Evolutionary conservation across 1,140 invertebrate species (phyloP), one percentile per base, ranked within the genome.

Genomic region (Hetaerina americana): DNA sequence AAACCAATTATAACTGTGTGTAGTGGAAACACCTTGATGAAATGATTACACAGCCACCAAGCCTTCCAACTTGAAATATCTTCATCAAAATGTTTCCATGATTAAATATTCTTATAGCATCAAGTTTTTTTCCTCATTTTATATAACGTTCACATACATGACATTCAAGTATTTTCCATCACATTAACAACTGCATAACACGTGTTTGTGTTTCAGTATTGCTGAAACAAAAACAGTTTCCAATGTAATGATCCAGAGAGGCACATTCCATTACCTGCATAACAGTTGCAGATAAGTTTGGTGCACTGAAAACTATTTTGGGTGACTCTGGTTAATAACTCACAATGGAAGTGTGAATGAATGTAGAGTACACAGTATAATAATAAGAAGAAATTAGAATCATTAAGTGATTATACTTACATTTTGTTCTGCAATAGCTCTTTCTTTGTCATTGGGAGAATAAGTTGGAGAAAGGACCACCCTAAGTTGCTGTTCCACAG

Each of bases 381-480:
- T 26, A 71, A 66, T 71, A 0, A 24, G 18, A 66, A 0, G 67
- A 18, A 2, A 22, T n/a, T 71, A 26, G 12, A 26, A 71, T n/a
- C 24, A 71, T 57, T 57, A 40, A 27, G n/a, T 26, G 69, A 12
- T n/a, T 68, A 72, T 74, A 86, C 93, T 88, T 93, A 97, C 95
- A 89, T 94, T 92, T 87, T 95, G 93, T 80, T 96, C 92, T 78
- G 88, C 85, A 72, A 89, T 83, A 78, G 93, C 92, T 77, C 89
- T 89, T 76, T 95, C 93, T 76, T 91, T 86, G 77, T 95, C 92
- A 72, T 90, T 88, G 69, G 92, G 88, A 80, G 90, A 84, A 83
- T 92, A 90, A 75, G 90, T 89, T 66, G 93, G 90, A 81, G 91
- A 89, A 79, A 92, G 84, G 69, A 93, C 87, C 70, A 89, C 85